Evolutionary conservation across 2,797 vertebrate genomes (phyloP).

Genomic region (Manis crassicaudata): DNA sequence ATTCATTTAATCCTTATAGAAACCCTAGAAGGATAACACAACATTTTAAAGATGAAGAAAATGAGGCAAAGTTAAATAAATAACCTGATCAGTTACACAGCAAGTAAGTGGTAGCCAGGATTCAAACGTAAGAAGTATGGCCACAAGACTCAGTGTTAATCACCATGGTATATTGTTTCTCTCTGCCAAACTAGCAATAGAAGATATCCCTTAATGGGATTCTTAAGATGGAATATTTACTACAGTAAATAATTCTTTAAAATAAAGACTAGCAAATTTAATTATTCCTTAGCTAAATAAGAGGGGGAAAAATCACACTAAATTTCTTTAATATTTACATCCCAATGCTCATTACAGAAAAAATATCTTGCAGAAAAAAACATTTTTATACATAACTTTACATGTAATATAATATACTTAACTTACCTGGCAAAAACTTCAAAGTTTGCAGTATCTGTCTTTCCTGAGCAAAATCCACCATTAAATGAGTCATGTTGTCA

Average conservation of each 20-base stretch:
- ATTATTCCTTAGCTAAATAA: slow-evolving; percentile 41
- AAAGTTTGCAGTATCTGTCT: slow-evolving; percentile 89
- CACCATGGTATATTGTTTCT: neutral
- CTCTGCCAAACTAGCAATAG: neutral
- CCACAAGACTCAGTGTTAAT: neutral
- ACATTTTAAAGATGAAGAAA: slow-evolving; percentile 39
- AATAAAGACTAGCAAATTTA: slow-evolving; percentile 14
- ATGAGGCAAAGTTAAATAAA: slow-evolving; percentile 40
- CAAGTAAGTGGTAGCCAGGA: slow-evolving; percentile 7
- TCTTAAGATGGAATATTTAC: slow-evolving; percentile 10
- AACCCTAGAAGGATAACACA: neutral
- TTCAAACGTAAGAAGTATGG: neutral
- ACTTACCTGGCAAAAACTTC: slow-evolving; percentile 93
- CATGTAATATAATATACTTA: neutral
- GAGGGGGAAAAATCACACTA: neutral
- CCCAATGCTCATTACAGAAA: neutral
- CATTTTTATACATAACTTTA: slow-evolving; percentile 20
- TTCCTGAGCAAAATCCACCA: slow-evolving; percentile 94
- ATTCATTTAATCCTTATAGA: slow-evolving; percentile 30
- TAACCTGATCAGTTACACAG: neutral
- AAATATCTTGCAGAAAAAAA: slow-evolving; percentile 4
- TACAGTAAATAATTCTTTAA: slow-evolving; percentile 51
- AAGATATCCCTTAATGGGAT: neutral
- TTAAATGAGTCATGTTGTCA: slow-evolving; percentile 94
- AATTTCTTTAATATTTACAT: slow-evolving; percentile 41